Evolutionary conservation across 1,140 invertebrate genomes (phyloP).

Genomic region (Drosophila tristis): DNA sequence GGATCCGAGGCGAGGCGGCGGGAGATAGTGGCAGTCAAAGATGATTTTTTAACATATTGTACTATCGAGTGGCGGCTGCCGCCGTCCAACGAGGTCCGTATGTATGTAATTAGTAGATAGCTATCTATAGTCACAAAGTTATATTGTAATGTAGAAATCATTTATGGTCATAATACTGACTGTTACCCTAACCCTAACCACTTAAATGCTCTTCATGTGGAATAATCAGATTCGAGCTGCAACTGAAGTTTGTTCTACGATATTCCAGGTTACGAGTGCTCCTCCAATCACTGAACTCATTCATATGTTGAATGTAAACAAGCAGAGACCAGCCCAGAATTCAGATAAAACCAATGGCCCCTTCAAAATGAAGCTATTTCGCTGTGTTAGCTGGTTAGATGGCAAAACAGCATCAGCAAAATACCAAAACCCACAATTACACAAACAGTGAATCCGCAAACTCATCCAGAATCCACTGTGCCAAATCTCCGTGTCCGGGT

Average conservation of each 20-base stretch:
- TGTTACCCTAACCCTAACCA: too few species aligned
- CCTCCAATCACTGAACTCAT: too few species aligned
- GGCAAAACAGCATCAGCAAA: conserved; percentile 7
- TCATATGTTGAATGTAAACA: too few species aligned
- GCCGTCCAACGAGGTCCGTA: conserved; percentile 48
- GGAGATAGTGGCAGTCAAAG: not conserved
- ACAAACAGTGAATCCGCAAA: conserved; percentile 33
- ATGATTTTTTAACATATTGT: conserved; percentile 48
- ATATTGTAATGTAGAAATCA: too few species aligned
- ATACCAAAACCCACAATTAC: conserved; percentile 35
- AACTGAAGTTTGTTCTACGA: too few species aligned
- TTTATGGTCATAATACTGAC: too few species aligned
- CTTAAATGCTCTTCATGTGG: too few species aligned
- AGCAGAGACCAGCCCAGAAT: too few species aligned
- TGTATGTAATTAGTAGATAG: conserved; percentile 27
- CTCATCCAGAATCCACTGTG: conserved; percentile 22
- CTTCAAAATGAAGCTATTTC: conserved; percentile 41
- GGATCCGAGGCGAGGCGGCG: too few species aligned
- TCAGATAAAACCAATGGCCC: not conserved
- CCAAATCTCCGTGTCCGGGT: not conserved
- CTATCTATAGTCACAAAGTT: conserved; percentile 11
- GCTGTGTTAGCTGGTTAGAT: not conserved
- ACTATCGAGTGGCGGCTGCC: conserved; percentile 60
- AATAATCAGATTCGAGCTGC: too few species aligned
- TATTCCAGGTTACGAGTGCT: too few species aligned